Evolutionary conservation across 1,140 invertebrate genomes (phyloP), one percentile per base, ranked within the genome.

Genomic region (Orchestia grillus): DNA sequence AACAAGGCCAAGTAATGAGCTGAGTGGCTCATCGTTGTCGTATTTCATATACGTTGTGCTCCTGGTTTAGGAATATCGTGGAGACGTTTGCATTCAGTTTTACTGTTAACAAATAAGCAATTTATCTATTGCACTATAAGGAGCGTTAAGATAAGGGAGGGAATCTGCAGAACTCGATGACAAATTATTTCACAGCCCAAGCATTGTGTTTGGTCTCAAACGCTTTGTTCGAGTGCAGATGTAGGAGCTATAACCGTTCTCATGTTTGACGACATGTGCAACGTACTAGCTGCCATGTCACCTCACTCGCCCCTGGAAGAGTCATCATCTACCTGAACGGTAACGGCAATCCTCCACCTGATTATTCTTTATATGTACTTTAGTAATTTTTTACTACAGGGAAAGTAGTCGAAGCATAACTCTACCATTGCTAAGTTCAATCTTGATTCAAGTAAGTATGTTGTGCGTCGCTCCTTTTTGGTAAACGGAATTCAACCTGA

Each of bases 1-100:
- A 98, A 98, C 97, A 98, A 98, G 95, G 96, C 97, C 19, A 96
- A 97, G 95, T 97, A 96, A 92, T 11, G 45, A 43, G 62, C 62
- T 36, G 62, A 77, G 36, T 15, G 62, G 3, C 28, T 77, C 62
- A 53, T 19, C 19, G 11, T 3, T 36, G 62, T 36, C 28, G 11
- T 23, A 23, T 8, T 28, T 77, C 62, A 77, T 77, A 8, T 15
- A 28, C 62, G 28, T 77, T 77, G 62, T 77, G 62, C 62, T 77
- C 28, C 11, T 19, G 28, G 28, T 36, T 77, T 77, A 23, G 28
- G 3, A 3, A 77, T 36, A 36, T 36, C 62, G 28, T 19, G 28
- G 28, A 77, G 36, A 77, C 3, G 28, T 1, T 77, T 53, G 36
- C 62, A 28, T 23, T 15, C 62, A 77, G 11, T 36, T 77, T 77